Evolutionary conservation across 2,888 invertebrate genomes (phyloP).

Genomic region (Melanophora roralis): DNA sequence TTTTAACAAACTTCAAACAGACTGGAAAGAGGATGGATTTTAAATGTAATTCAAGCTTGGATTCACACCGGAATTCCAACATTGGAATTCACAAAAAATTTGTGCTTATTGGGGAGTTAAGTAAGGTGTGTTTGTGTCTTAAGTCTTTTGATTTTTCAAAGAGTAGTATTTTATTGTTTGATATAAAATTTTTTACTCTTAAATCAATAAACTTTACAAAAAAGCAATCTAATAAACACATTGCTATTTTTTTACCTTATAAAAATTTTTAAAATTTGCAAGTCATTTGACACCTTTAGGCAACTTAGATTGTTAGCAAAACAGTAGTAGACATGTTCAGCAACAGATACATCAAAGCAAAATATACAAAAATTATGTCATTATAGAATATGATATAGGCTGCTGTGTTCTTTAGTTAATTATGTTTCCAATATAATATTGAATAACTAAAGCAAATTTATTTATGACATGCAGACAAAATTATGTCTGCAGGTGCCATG

Average conservation of each 20-base stretch:
- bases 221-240: too few relatives aligned
- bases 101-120: too few relatives aligned
- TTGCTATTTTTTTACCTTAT: not conserved
- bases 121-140: constrained; percentile 5
- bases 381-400: constrained; percentile 45
- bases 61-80: too few relatives aligned
- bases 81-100: too few relatives aligned
- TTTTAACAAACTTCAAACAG: too few relatives aligned
- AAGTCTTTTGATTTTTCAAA: constrained; percentile 32
- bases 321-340: constrained; percentile 30
- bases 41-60: too few relatives aligned
- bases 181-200: too few relatives aligned
- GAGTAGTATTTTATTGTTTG: too few relatives aligned
- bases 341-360: not conserved
- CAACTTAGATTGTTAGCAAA: constrained; percentile 16
- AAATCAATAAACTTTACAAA: too few relatives aligned
- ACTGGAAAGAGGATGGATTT: too few relatives aligned
- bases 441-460: constrained; percentile 51
- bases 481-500: constrained; percentile 60
- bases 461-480: constrained; percentile 61
- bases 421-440: constrained; percentile 37
- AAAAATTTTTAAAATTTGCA: constrained; percentile 33
- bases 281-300: constrained; percentile 50
- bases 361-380: constrained; percentile 40
- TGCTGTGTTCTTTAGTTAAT: constrained; percentile 14